phyloP scores from a whole-genome alignment of 2,797 vertebrate genomes.

The Eulemur mongoz region DNA sequence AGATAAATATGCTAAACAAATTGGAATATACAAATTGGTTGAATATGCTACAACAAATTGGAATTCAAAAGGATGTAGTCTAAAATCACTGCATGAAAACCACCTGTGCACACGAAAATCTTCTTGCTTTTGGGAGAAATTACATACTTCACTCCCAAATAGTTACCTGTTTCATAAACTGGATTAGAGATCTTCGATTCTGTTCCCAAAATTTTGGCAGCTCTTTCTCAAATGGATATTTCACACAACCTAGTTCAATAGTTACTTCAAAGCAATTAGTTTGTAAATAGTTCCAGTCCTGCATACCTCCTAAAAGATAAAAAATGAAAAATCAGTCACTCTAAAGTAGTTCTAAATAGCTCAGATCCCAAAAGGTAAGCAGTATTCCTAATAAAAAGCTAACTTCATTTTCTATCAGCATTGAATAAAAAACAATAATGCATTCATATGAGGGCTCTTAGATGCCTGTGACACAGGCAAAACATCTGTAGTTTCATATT shows the following conservation, averaged over 20 bases:
- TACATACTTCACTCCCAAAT: neutral
- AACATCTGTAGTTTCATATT: neutral
- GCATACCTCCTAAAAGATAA: conserved; percentile 94
- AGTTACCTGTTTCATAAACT: conserved; percentile 95
- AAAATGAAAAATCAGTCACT: conserved; percentile 41
- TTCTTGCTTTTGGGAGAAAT: neutral
- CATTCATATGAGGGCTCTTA: neutral
- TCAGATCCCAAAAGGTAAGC: neutral
- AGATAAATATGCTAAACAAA: conserved; percentile 37
- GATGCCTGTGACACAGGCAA: neutral
- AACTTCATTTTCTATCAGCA: conserved; percentile 20
- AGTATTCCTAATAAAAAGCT: neutral
- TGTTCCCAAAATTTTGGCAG: conserved; percentile 94
- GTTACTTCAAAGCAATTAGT: conserved; percentile 99
- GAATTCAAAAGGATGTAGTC: conserved; percentile 3
- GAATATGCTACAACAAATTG: neutral
- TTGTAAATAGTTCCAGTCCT: conserved; percentile 99
- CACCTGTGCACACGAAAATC: neutral
- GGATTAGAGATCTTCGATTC: conserved; percentile 92
- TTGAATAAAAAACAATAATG: neutral
- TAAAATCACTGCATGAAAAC: conserved; percentile 19
- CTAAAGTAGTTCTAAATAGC: conserved; percentile 3
- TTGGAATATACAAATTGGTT: neutral
- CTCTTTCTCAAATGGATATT: conserved; percentile 92
- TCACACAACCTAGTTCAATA: conserved; percentile 95